These are phyloP conservation scores for Eupithecia dodoneata DNA, from an alignment of 2,888 invertebrate genomes.

Conservation along the genomic window DNA sequence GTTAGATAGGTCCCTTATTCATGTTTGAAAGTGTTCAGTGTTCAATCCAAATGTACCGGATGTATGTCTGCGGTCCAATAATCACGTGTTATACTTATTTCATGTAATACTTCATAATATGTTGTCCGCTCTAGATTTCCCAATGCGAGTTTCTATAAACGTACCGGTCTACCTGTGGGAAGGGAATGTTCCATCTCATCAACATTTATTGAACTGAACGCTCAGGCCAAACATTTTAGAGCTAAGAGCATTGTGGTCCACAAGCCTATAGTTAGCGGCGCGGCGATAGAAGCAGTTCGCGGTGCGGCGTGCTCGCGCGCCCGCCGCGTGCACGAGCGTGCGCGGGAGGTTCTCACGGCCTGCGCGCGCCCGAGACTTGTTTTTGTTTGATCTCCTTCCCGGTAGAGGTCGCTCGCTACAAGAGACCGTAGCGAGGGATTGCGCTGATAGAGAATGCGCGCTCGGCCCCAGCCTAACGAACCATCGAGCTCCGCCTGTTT, in stretches of 20 bases:
- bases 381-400: slow-evolving; percentile 79
- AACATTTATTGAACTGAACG: neutral
- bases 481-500: slow-evolving; percentile 59
- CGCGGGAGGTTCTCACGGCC: slow-evolving; percentile 82
- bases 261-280: too few species aligned
- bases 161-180: too few species aligned
- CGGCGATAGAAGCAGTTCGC: too few species aligned
- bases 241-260: neutral
- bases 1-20: too few species aligned
- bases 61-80: too few species aligned
- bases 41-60: too few species aligned
- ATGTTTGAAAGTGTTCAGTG: too few species aligned
- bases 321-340: slow-evolving; percentile 25
- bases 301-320: too few species aligned
- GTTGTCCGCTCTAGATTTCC: too few species aligned
- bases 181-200: neutral
- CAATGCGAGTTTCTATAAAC: too few species aligned
- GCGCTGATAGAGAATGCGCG: neutral
- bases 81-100: too few species aligned
- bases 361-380: slow-evolving; percentile 50
- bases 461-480: slow-evolving; percentile 60
- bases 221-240: neutral
- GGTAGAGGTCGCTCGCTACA: slow-evolving; percentile 73
- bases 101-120: too few species aligned
- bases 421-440: neutral